Evolutionary conservation across 2,797 vertebrate species (phyloP).

Genomic region (Epinephelus awoara): DNA sequence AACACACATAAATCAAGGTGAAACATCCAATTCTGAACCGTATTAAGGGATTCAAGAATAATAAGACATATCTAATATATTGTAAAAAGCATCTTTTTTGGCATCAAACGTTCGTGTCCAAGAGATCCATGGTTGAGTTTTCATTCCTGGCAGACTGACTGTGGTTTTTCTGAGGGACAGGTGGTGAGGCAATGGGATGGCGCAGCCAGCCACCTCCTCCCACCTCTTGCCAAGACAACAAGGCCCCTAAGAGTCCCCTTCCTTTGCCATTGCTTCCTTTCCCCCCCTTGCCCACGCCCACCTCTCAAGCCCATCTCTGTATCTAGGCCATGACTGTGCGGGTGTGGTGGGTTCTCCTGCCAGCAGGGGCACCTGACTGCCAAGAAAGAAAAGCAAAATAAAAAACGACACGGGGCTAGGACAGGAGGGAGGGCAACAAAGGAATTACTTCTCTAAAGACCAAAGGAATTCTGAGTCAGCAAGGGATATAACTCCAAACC

Average conservation of each 20-base stretch:
- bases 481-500: slow-evolving; percentile 55
- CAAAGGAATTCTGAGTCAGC: slow-evolving; percentile 82
- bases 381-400: slow-evolving; percentile 65
- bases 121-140: slow-evolving; percentile 55
- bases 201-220: slow-evolving; percentile 76
- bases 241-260: slow-evolving; percentile 66
- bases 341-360: slow-evolving; percentile 76
- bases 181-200: slow-evolving; percentile 82
- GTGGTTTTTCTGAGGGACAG: slow-evolving; percentile 77
- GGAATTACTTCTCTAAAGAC: slow-evolving; percentile 67
- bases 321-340: slow-evolving; percentile 74
- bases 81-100: slow-evolving; percentile 40
- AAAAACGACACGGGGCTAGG: slow-evolving; percentile 31
- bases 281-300: slow-evolving; percentile 56
- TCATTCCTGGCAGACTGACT: slow-evolving; percentile 58
- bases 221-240: slow-evolving; percentile 78
- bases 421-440: slow-evolving; percentile 63
- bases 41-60: neutral
- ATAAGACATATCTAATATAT: slow-evolving; percentile 28
- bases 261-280: slow-evolving; percentile 57
- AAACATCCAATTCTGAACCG: neutral
- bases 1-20: neutral
- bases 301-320: slow-evolving; percentile 62
- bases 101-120: slow-evolving; percentile 36
- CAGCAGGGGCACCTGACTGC: slow-evolving; percentile 72